A percentile compares a stretch with the other conserved stretches of the same genome.
These are phyloP conservation scores for Drosophila watanabei DNA, from an alignment of 1,140 invertebrate genomes.

Conservation along the genomic window DNA sequence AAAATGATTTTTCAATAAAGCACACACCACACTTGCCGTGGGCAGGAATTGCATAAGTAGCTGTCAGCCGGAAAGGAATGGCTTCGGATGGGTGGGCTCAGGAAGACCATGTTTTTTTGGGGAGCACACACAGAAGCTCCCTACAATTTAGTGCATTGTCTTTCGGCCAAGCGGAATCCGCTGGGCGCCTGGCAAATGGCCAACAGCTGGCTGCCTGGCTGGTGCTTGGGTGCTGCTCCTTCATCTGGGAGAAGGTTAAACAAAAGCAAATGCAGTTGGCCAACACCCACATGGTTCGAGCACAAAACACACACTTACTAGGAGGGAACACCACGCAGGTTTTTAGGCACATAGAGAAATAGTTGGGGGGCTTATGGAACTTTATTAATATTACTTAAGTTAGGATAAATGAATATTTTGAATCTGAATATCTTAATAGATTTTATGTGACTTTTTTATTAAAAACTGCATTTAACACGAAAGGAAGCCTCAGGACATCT, in stretches of 20 bases:
- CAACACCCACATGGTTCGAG: conserved; percentile 13
- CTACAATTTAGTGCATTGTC: conserved; percentile 60
- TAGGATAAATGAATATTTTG: no score
- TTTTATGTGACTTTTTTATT: no score
- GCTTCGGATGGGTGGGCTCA: not conserved
- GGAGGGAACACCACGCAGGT: conserved; percentile 7
- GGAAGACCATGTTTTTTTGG: conserved; percentile 14
- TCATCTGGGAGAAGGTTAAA: conserved; percentile 61
- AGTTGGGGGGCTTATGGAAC: no score
- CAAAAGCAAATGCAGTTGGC: conserved; percentile 71
- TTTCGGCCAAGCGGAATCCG: conserved; percentile 36
- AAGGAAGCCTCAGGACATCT: no score
- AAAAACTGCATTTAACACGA: no score
- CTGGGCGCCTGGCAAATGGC: conserved; percentile 59
- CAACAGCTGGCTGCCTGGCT: conserved; percentile 42
- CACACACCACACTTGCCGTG: conserved; percentile 3
- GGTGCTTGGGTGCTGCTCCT: conserved; percentile 17
- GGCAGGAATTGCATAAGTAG: conserved; percentile 49
- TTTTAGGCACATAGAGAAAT: not conserved
- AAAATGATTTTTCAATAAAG: conserved; percentile 64
- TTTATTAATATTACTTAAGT: no score
- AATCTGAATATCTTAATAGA: no score
- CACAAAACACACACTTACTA: conserved; percentile 5
- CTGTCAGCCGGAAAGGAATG: not conserved
- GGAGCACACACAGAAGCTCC: not conserved